These are phyloP conservation scores for Diarsia mendica DNA, from an alignment of 2,888 invertebrate species.

Conservation along the genomic window DNA sequence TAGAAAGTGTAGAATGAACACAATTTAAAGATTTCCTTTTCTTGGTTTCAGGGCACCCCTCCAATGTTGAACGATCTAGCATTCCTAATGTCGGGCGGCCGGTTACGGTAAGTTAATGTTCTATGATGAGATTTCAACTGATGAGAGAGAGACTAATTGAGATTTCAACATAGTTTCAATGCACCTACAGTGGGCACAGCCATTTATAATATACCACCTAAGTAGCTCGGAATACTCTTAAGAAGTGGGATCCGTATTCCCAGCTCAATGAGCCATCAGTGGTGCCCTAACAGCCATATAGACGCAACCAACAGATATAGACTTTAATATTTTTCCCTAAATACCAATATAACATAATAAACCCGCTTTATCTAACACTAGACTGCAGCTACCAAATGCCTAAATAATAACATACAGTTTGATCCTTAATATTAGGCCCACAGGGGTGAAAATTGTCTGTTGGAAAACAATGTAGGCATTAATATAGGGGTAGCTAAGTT, in stretches of 20 bases:
- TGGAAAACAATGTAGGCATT: background rate
- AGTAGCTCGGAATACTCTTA: background rate
- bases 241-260: background rate
- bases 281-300: background rate
- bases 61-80: slow-evolving; percentile 86
- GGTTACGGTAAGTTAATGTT: slow-evolving; percentile 76
- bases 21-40: slow-evolving; percentile 11
- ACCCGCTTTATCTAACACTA: background rate
- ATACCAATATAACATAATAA: background rate
- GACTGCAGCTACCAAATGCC: background rate
- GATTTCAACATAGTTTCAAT: too few relatives aligned
- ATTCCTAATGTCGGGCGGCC: slow-evolving; percentile 85
- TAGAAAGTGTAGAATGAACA: background rate
- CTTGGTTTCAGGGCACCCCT: slow-evolving; percentile 78
- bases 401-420: background rate
- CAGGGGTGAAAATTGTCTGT: background rate
- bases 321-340: background rate
- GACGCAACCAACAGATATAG: background rate
- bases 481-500: background rate
- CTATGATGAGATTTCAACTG: too few relatives aligned
- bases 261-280: background rate
- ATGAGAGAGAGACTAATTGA: too few relatives aligned
- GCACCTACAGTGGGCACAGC: too few relatives aligned
- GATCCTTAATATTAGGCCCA: background rate
- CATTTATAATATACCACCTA: too few relatives aligned